Conservation (phyloP, 2,797 vertebrate species). For the Nothura maculosa region DNA sequence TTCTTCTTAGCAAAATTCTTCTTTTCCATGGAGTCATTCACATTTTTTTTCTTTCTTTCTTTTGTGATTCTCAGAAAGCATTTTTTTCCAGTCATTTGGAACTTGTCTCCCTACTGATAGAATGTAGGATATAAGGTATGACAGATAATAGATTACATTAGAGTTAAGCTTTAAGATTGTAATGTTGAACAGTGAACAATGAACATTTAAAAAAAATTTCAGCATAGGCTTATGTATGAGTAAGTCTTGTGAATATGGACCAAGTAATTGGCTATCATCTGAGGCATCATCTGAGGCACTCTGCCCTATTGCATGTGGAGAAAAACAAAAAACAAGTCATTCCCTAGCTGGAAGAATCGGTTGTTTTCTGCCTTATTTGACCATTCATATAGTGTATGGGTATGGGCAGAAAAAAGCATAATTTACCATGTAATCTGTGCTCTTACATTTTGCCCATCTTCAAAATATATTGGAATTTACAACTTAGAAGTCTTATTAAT, state of each 20-base stretch:
- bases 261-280: not conserved
- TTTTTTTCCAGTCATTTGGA: not conserved
- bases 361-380: not conserved
- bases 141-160: not conserved
- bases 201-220: not conserved
- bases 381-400: not conserved
- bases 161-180: not conserved
- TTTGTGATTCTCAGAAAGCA: not conserved
- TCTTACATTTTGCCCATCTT: not conserved
- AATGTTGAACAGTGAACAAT: not conserved
- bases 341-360: not conserved
- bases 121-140: not conserved
- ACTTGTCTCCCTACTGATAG: not conserved
- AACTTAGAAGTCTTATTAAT: not conserved
- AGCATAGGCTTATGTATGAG: not conserved
- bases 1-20: slow-evolving; percentile 5
- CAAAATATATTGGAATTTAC: not conserved
- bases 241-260: not conserved
- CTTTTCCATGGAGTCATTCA: not conserved
- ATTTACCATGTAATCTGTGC: rapidly evolving
- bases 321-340: not conserved
- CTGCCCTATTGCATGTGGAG: not conserved
- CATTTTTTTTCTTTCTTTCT: not conserved
- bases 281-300: not conserved
- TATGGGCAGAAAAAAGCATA: not conserved